A percentile compares a stretch with the other conserved stretches of the same genome.
Conservation (phyloP, 2,888 invertebrate genomes). For the Halictus quadricinctus region DNA sequence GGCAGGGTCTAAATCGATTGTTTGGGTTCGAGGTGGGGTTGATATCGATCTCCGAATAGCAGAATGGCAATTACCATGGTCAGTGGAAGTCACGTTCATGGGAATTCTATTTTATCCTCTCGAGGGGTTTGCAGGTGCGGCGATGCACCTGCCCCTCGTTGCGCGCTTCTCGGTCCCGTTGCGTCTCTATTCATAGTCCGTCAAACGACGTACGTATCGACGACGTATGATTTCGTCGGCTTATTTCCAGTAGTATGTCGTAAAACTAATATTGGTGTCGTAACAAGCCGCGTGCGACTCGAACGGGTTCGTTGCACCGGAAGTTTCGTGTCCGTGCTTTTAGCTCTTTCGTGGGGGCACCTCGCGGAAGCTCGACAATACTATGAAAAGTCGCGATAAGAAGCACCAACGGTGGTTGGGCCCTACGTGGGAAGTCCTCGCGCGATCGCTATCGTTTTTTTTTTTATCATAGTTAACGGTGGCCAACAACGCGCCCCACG, state of each 20-base stretch:
- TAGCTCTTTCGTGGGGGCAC: constrained; percentile 67
- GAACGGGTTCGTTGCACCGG: constrained; percentile 76
- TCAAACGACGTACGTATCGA: constrained; percentile 61
- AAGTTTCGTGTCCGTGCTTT: constrained; percentile 72
- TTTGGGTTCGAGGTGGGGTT: neutral
- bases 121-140: constrained; percentile 60
- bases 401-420: constrained; percentile 6
- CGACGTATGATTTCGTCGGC: constrained; percentile 55
- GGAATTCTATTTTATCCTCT: constrained; percentile 57
- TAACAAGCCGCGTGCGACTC: constrained; percentile 63
- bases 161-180: constrained; percentile 23
- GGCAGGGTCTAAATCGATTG: neutral
- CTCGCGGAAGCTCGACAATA: constrained; percentile 45
- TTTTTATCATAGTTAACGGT: constrained; percentile 28
- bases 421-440: constrained; percentile 17
- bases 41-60: neutral
- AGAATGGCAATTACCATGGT: neutral
- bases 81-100: constrained; percentile 13
- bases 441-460: constrained; percentile 31
- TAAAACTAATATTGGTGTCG: constrained; percentile 70
- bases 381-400: constrained; percentile 49
- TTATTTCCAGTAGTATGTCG: constrained; percentile 68
- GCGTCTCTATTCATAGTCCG: constrained; percentile 45
- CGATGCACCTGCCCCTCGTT: constrained; percentile 54
- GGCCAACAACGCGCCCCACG: constrained; percentile 23